Base-by-base conservation (phyloP, 1,140 invertebrate species). In the Mercenaria mercenaria region DNA sequence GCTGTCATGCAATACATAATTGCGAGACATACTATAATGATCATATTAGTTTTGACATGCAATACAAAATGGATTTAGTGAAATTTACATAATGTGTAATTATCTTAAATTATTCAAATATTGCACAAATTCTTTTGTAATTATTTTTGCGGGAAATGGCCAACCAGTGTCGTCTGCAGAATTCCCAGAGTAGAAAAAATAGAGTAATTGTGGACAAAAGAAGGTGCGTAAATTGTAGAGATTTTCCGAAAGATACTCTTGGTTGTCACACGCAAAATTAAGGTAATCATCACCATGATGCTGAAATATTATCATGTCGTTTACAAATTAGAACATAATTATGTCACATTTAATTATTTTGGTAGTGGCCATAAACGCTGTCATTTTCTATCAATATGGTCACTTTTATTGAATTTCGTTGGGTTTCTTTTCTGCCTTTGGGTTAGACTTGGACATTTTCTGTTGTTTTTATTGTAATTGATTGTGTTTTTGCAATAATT, bases 401-500 rank as follows among this genome's bases (percentile, higher is more conserved):
- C 29, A 39, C 67, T 72, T 39, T 20, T n/a, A 72, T 13, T 72
- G 67, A 72, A 39, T 72, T 72, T 39, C 23, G 11, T 72, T 72
- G 34, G 34, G 26, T 37, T 39, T 39, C 29, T 41, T 39, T 72
- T 39, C 23, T 37, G 34, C 67, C 34, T 72, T 72, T 37, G 67
- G 67, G 32, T 72, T 39, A 26, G 23, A 26, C 29, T 50, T 26
- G 26, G 26, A n/a, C 41, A 50, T 52, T 47, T 47, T 79, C 37
- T 79, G 74, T 79, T 79, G 41, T 79, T 56, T 79, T 79, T 56
- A 79, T 79, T 47, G 32, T 50, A 50, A 79, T 50, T 47, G 41
- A 79, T 79, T 34, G n/a, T 50, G 18, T 47, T 79, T 79, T 29
- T 41, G 74, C n/a, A 79, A 79, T 56, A 18, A 50, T 79, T 41